Conservation (phyloP, 2,113 vertebrate species). For the Poecile atricapillus region DNA sequence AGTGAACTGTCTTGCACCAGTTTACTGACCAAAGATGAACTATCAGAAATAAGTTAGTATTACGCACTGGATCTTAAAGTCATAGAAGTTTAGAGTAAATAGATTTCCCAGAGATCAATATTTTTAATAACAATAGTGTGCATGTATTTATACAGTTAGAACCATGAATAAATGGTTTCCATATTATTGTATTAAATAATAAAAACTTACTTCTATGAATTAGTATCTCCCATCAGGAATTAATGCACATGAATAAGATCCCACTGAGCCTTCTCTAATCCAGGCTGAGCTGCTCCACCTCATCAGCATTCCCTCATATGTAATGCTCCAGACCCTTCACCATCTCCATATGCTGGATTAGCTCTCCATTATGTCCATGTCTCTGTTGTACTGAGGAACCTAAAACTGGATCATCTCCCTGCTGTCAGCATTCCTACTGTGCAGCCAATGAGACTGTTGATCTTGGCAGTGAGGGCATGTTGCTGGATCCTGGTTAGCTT, state of each 20-base stretch:
- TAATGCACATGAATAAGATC: background rate
- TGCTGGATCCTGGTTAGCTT: background rate
- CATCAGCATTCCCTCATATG: background rate
- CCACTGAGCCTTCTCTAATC: background rate
- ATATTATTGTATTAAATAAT: background rate
- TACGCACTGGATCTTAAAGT: background rate
- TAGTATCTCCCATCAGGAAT: background rate
- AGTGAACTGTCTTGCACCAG: background rate
- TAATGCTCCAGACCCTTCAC: background rate
- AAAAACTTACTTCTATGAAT: accelerated
- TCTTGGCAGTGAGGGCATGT: background rate
- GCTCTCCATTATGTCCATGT: background rate
- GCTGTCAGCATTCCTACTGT: background rate
- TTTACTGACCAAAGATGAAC: background rate
- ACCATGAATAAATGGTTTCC: background rate
- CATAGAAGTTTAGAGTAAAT: background rate
- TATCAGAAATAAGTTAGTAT: background rate
- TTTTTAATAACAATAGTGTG: background rate
- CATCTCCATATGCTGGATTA: background rate
- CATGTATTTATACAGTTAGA: background rate
- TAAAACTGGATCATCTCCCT: background rate
- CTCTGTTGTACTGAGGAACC: background rate
- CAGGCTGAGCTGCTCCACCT: background rate
- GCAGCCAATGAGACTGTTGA: background rate
- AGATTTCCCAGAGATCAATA: background rate